Base-by-base conservation (phyloP, 2,113 vertebrate species). In the Cygnus buccinator region DNA sequence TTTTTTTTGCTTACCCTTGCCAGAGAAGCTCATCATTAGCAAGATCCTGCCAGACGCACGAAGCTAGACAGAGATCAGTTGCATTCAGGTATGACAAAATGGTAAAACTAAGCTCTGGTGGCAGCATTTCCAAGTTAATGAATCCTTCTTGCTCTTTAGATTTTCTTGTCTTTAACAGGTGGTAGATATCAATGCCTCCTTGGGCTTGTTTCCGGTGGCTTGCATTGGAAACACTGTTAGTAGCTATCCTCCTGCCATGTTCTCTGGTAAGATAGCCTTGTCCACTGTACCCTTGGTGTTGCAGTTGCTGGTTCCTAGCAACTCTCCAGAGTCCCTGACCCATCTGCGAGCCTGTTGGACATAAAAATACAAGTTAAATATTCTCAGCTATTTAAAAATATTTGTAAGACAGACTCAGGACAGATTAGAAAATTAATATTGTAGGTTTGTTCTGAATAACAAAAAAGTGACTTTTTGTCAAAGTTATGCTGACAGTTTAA, bases 61-160 rank as follows among this genome's bases (percentile, higher is more conserved):
- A 99, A 67, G 99, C 99, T 95, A 99, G 98, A 96, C 99, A 99
- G 93, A 99, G 98, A 95, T 99, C 99, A 68, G 99, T 99, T 74
- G 99, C 99, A 79, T 99, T 99, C 97, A 99, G 98, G 97, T 99
- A 99, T 5, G 99, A 99, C 93, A 99, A 98, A 94, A 99, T 99
- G 84, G 99, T 99, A 97, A 99, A 99, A 97, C 99, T 99, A 68
- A 99, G 98, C 90, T 99, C 99, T 26, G 99, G 99, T 28, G 99
- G 99, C 86, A 99, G 96, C 99, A 99, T 99, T 98, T 99, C 99
- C 97, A 99, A 91, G 94, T 99, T 99, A 95, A 99, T 99, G 96
- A 99, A 99, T 46, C 99, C 98, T 95, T 98, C 98, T 78, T 99
- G 98, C 33, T 98, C 99, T 96, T 99, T 99, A 83, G 98, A 98